These are phyloP conservation scores for Drosophila lowei DNA, from an alignment of 1,140 invertebrate genomes.

Conservation along the genomic window DNA sequence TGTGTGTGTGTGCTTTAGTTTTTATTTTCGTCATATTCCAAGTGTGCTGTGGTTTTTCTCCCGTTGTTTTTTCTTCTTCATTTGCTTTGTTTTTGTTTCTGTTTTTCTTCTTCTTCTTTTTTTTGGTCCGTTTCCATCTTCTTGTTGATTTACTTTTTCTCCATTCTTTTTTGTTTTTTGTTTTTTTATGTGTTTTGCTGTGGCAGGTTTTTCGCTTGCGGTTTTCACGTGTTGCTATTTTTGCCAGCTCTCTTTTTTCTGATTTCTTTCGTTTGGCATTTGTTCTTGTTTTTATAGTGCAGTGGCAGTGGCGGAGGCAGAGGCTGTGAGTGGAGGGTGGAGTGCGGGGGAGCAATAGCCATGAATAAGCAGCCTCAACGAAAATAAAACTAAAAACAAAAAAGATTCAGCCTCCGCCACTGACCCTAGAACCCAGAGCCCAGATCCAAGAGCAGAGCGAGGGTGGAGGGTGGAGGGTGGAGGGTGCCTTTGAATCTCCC, in stretches of 20 bases:
- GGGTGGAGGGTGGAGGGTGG: too few species aligned
- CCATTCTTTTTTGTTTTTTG: not conserved
- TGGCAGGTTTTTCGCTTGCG: constrained; percentile 51
- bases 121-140: not conserved
- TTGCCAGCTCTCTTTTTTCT: constrained; percentile 49
- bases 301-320: not conserved
- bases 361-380: constrained; percentile 58
- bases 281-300: constrained; percentile 57
- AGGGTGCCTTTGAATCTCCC: not conserved
- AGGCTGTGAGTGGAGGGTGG: not conserved
- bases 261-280: constrained; percentile 30
- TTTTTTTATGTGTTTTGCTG: constrained; percentile 20
- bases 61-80: constrained; percentile 14
- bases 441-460: too few species aligned
- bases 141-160: constrained; percentile 7
- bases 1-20: constrained; percentile 59
- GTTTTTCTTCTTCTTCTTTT: constrained; percentile 23
- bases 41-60: constrained; percentile 46
- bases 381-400: constrained; percentile 36
- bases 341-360: not conserved
- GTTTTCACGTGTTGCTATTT: constrained; percentile 79
- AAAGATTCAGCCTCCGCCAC: constrained; percentile 16
- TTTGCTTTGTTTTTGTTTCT: constrained; percentile 12
- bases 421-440: too few species aligned
- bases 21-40: constrained; percentile 72